Evolutionary conservation across 2,888 invertebrate species (phyloP), one percentile per base, ranked within the genome.

Genomic region (Dryadula phaetusa): DNA sequence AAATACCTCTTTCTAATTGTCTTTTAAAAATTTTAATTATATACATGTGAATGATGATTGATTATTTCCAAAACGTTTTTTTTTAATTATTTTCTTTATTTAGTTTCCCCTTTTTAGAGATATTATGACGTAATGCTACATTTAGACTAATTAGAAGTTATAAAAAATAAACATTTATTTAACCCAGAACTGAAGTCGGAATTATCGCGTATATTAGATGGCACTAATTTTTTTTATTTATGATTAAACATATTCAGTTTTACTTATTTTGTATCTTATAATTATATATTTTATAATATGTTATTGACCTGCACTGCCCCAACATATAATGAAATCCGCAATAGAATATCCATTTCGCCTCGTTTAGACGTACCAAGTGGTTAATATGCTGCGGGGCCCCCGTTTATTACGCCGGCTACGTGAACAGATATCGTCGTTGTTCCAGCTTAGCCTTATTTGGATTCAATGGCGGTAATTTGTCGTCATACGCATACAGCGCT

Each of bases 371-470:
- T 56, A 37, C 10, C 18, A 40, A 47, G 28, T 28, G 28, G 28
- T 64, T 64, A 18, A 58, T 49, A 58, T 49, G 25, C 47, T 3
- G 20, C 20, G 34, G n/a, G 42, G 18, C 32, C 46, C 8, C 5
- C 14, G 42, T 49, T 47, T 47, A 64, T 58, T 58, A 65, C 58
- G 60, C 18, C 8, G 3, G 37, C 46, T 53, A 62, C 66, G 66
- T 62, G 66, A 49, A 32, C 52, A 52, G 66, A 54, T 62, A 62
- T 34, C 16, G 34, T 66, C 44, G 10, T 20, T 44, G 22, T 62
- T 62, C 46, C n/a, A 44, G 25, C 40, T 54, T 46, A 42, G 18
- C 64, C 64, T 60, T 60, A 67, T 67, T 67, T 54, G 46, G 53
- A 67, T 64, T 64, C 67, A 52, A 40, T 28, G 53, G 42, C 16